Conservation (phyloP, 2,113 vertebrate genomes). For the Beaufortia kweichowensis region DNA sequence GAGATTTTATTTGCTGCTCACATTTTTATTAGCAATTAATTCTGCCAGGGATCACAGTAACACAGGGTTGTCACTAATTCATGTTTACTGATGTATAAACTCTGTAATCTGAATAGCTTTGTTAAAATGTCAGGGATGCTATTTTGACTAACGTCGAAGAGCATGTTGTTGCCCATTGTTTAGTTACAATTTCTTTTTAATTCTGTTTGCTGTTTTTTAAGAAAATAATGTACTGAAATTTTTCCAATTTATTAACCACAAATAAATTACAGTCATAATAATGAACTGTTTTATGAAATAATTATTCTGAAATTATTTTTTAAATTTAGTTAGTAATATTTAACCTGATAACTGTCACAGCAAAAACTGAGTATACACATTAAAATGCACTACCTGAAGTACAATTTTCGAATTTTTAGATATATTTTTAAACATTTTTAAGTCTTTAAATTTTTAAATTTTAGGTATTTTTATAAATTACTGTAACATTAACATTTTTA, state of each 20-base stretch:
- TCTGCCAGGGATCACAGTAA: slow-evolving; percentile 41
- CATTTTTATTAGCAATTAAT: slow-evolving; percentile 53
- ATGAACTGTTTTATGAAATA: too few relatives aligned
- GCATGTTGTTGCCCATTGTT: slow-evolving; percentile 4
- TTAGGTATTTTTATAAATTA: too few relatives aligned
- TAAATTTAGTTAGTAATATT: too few relatives aligned
- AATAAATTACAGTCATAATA: too few relatives aligned
- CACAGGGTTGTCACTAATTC: slow-evolving; percentile 42
- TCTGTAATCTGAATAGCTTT: slow-evolving; percentile 48
- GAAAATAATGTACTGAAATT: not conserved
- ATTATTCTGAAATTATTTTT: too few relatives aligned
- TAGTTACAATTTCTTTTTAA: slow-evolving; percentile 22
- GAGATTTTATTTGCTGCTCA: slow-evolving; percentile 49
- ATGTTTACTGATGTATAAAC: slow-evolving; percentile 52
- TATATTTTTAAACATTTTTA: too few relatives aligned
- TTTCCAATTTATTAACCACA: not conserved
- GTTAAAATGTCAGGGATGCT: slow-evolving; percentile 54
- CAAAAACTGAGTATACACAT: too few relatives aligned
- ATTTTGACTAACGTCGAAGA: slow-evolving; percentile 41
- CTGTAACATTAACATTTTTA: too few relatives aligned
- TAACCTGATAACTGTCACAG: too few relatives aligned
- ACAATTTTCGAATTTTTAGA: too few relatives aligned
- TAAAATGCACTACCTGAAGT: too few relatives aligned
- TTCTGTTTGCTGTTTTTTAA: slow-evolving; percentile 32
- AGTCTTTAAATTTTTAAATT: too few relatives aligned